phyloP scores from a whole-genome alignment of 2,797 vertebrate genomes.

The Bovichtus diacanthus region DNA sequence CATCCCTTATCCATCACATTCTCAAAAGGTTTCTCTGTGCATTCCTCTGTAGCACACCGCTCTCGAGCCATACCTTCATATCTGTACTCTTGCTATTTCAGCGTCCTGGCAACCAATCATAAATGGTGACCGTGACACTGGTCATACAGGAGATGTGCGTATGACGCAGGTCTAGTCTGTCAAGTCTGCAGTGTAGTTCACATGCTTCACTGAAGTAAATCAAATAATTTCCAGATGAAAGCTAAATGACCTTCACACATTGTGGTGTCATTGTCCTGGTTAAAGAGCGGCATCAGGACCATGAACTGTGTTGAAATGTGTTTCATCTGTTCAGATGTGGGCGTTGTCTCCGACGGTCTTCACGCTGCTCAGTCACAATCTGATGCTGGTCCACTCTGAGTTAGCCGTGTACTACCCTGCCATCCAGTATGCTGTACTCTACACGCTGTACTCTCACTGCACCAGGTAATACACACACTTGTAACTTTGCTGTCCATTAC shows the following conservation, averaged over 20 bases:
- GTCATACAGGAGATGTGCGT: too few species aligned
- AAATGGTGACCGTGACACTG: too few species aligned
- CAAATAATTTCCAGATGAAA: neutral
- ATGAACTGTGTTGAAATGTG: constrained; percentile 14
- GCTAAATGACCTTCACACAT: neutral
- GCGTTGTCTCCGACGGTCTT: constrained; percentile 97
- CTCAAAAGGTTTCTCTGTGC: neutral
- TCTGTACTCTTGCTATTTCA: too few species aligned
- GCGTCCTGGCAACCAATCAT: too few species aligned
- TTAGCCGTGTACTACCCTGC: constrained; percentile 93
- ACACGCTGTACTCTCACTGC: constrained; percentile 97
- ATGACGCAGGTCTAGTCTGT: too few species aligned
- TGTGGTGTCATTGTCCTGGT: neutral
- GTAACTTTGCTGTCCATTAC: neutral
- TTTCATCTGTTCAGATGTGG: constrained; percentile 91
- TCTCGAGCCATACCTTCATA: neutral
- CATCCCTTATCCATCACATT: neutral
- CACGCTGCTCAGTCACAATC: constrained; percentile 94
- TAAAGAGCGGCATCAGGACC: neutral
- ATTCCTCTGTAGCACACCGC: neutral
- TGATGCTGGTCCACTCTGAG: constrained; percentile 93
- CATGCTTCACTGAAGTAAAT: neutral
- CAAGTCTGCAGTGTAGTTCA: neutral
- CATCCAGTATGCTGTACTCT: constrained; percentile 96
- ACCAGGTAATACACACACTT: constrained; percentile 87